These are phyloP conservation scores for Motacilla alba DNA, from an alignment of 2,113 vertebrate species.

Conservation along the genomic window DNA sequence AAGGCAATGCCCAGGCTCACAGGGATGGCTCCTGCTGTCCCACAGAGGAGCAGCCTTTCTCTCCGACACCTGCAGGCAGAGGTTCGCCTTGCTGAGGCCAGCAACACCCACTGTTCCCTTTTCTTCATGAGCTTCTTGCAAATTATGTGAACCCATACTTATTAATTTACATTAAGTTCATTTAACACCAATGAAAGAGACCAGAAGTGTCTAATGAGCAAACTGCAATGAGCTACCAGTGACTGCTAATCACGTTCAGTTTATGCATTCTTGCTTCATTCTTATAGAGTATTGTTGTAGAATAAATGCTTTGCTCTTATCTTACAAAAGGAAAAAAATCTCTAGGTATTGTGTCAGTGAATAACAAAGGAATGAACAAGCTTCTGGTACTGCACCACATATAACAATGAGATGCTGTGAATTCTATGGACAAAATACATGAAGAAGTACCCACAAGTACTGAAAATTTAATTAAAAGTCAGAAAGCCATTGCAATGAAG, in stretches of 20 bases:
- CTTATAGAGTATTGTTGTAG: slow-evolving; percentile 61
- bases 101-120: slow-evolving; percentile 39
- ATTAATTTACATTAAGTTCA: slow-evolving; percentile 78
- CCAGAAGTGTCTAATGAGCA: slow-evolving; percentile 77
- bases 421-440: slow-evolving; percentile 75
- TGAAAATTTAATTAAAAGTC: slow-evolving; percentile 95
- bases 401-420: slow-evolving; percentile 72
- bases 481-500: slow-evolving; percentile 83
- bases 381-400: slow-evolving; percentile 68
- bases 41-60: not conserved
- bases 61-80: not conserved
- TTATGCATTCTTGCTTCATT: slow-evolving; percentile 69
- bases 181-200: slow-evolving; percentile 77
- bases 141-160: slow-evolving; percentile 62
- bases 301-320: slow-evolving; percentile 66
- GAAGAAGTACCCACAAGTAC: slow-evolving; percentile 78
- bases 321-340: slow-evolving; percentile 67
- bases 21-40: not conserved
- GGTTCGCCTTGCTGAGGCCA: not conserved
- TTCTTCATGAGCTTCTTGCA: slow-evolving; percentile 56
- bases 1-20: not conserved
- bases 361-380: slow-evolving; percentile 82
- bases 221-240: slow-evolving; percentile 70
- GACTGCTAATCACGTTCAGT: slow-evolving; percentile 68
- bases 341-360: slow-evolving; percentile 53